A percentile compares a stretch with the other conserved stretches of the same genome.
phyloP scores from a whole-genome alignment of 2,113 vertebrate species.

The Prionailurus bengalensis region DNA sequence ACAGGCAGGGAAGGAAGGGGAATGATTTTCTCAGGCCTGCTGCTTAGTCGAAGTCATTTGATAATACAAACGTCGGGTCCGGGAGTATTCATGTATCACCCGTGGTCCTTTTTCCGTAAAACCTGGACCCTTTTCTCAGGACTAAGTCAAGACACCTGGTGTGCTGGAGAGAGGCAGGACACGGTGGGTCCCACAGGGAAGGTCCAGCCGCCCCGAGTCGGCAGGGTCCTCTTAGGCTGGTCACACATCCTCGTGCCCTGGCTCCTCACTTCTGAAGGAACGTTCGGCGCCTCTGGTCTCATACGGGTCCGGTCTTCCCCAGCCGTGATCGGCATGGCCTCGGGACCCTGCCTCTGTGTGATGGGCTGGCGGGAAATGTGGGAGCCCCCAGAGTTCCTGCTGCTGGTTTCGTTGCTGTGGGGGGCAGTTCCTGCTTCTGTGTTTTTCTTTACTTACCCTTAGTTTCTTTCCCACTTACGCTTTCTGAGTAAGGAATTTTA shows the following conservation, averaged over 20 bases:
- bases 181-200: not conserved
- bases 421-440: not conserved
- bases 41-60: not conserved
- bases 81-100: not conserved
- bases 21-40: not conserved
- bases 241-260: not conserved
- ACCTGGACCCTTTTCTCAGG: not conserved
- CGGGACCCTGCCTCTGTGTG: not conserved
- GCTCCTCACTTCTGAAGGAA: not conserved
- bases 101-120: not conserved
- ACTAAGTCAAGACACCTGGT: not conserved
- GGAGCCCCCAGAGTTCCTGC: not conserved
- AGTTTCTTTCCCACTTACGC: not conserved
- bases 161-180: too few relatives aligned
- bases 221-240: not conserved
- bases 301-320: not conserved
- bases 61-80: not conserved
- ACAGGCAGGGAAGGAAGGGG: not conserved
- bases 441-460: not conserved
- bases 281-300: accelerated
- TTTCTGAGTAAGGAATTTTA: not conserved
- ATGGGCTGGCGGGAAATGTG: not conserved
- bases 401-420: accelerated
- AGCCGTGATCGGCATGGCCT: not conserved
- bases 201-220: accelerated